These are phyloP conservation scores for Rotaria macrura DNA, from an alignment of 2,888 invertebrate species.

Conservation along the genomic window DNA sequence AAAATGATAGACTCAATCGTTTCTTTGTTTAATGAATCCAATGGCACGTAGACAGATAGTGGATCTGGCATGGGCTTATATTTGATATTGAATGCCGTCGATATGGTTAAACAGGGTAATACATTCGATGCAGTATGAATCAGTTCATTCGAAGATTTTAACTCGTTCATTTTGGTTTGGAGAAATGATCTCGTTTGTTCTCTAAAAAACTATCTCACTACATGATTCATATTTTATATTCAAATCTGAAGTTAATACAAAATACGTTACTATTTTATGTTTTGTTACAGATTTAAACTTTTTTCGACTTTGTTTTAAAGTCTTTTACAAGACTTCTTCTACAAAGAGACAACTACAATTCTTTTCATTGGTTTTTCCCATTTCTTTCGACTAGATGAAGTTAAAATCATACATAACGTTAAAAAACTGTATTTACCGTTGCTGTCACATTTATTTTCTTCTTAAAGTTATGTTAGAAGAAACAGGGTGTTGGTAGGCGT, in stretches of 20 bases:
- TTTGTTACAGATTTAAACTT: background rate
- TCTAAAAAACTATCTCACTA: too few species aligned
- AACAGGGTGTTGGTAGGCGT: too few species aligned
- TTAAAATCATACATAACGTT: background rate
- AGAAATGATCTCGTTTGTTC: too few species aligned
- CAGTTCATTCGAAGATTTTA: background rate
- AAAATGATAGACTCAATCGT: background rate
- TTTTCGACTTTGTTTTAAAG: background rate
- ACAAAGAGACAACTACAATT: too few species aligned
- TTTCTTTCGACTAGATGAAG: background rate
- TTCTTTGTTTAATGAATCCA: background rate
- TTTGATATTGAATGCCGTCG: background rate
- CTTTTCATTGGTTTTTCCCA: background rate
- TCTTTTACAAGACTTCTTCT: too few species aligned
- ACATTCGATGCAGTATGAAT: background rate
- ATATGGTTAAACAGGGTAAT: too few species aligned
- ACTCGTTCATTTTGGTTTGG: background rate
- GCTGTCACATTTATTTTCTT: too few species aligned
- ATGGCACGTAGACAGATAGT: slow-evolving; percentile 4
- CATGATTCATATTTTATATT: background rate
- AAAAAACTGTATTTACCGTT: too few species aligned
- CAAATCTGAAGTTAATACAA: too few species aligned
- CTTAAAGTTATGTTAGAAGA: too few species aligned
- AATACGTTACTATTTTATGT: background rate
- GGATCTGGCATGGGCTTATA: slow-evolving; percentile 3